Percentiles rank a stretch among this genome's conserved stretches.
Evolutionary conservation across 2,113 vertebrate genomes (phyloP).

Genomic region (Turnix velox): DNA sequence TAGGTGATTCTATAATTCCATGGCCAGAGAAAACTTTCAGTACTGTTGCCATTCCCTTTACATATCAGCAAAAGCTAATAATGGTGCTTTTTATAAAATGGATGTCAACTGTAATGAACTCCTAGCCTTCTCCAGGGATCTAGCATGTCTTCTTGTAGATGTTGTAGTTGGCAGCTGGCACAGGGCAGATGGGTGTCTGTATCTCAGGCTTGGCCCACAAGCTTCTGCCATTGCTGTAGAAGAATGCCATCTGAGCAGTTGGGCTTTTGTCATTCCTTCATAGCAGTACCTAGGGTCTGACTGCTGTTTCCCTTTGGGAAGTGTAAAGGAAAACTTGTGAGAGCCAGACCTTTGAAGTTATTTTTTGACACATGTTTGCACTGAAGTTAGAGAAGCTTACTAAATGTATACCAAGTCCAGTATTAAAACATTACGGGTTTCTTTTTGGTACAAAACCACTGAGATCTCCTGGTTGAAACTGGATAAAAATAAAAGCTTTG

Average conservation of each 20-base stretch:
- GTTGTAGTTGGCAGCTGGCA: not conserved
- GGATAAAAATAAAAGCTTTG: not conserved
- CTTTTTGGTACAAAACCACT: not conserved
- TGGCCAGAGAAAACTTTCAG: not conserved
- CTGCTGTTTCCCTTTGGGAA: not conserved
- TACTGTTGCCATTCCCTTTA: not conserved
- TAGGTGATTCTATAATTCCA: too few relatives aligned
- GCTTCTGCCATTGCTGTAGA: fast-evolving
- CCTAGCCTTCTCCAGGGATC: not conserved
- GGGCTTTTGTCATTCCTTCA: not conserved
- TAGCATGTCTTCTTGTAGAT: not conserved
- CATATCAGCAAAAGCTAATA: not conserved
- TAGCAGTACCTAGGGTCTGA: not conserved
- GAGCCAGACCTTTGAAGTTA: not conserved
- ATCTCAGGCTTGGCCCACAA: not conserved
- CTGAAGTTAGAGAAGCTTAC: not conserved
- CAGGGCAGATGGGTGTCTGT: not conserved
- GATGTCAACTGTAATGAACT: not conserved
- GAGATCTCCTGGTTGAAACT: not conserved
- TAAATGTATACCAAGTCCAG: not conserved
- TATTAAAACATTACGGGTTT: not conserved
- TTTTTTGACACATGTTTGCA: not conserved
- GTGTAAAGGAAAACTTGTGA: not conserved
- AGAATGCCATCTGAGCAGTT: not conserved
- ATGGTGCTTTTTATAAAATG: not conserved